Conservation (phyloP, 1,140 invertebrate species). For the Drosophila sturtevanti region DNA sequence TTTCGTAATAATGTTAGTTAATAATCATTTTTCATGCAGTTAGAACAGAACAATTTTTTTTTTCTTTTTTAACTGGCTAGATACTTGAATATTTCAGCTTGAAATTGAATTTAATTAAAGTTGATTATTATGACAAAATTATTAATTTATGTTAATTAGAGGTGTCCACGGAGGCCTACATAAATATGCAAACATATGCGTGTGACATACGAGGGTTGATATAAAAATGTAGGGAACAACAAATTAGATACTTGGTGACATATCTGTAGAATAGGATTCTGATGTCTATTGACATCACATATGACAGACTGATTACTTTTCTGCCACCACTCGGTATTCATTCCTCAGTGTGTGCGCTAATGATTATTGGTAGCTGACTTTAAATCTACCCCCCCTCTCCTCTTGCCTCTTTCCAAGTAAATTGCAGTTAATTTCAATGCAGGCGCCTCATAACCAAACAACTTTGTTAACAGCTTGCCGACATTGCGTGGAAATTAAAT, state of each 20-base stretch:
- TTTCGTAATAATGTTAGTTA: slow-evolving; percentile 59
- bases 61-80: slow-evolving; percentile 21
- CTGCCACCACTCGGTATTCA: slow-evolving; percentile 1
- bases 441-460: slow-evolving; percentile 78
- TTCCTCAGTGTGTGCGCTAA: slow-evolving; percentile 62
- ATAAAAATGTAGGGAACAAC: too few species aligned
- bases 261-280: too few species aligned
- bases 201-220: not conserved
- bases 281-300: not conserved
- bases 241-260: too few species aligned
- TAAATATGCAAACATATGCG: slow-evolving; percentile 30
- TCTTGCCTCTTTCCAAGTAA: slow-evolving; percentile 34
- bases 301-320: not conserved
- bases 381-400: slow-evolving; percentile 32
- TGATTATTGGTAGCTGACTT: slow-evolving; percentile 65
- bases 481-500: not conserved
- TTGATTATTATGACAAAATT: slow-evolving; percentile 71
- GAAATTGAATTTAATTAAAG: slow-evolving; percentile 75
- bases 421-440: slow-evolving; percentile 73
- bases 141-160: slow-evolving; percentile 71
- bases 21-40: slow-evolving; percentile 48
- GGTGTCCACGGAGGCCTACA: slow-evolving; percentile 60
- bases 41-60: not conserved
- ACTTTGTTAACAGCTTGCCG: slow-evolving; percentile 56
- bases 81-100: slow-evolving; percentile 9